phyloP scores from a whole-genome alignment of 2,797 vertebrate species.

The Oryzias sinensis region DNA sequence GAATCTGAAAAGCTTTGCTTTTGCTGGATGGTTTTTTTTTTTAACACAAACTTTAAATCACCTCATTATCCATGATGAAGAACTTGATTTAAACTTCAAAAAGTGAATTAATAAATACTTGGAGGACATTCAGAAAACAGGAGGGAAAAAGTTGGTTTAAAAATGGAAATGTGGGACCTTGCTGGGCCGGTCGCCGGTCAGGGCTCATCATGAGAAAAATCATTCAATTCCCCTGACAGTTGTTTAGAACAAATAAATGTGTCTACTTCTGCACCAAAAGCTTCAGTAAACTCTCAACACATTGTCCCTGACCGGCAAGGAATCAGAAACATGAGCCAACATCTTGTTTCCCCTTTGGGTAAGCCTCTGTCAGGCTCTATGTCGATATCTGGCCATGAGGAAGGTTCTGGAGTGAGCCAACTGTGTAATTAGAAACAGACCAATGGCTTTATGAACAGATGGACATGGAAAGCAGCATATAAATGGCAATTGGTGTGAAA shows the following conservation, averaged over 20 bases:
- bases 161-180: too few relatives aligned
- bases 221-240: too few relatives aligned
- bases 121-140: too few relatives aligned
- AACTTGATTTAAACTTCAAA: too few relatives aligned
- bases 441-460: constrained; percentile 33
- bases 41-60: too few relatives aligned
- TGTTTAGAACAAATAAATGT: constrained; percentile 6
- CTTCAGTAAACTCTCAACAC: constrained; percentile 13
- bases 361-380: constrained; percentile 17
- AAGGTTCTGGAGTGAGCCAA: constrained; percentile 16
- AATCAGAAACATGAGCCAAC: constrained; percentile 50
- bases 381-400: constrained; percentile 39
- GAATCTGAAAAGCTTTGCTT: too few relatives aligned
- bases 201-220: too few relatives aligned
- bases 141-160: too few relatives aligned
- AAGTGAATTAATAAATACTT: too few relatives aligned
- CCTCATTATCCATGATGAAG: too few relatives aligned
- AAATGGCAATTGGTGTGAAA: constrained; percentile 12
- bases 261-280: background rate
- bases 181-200: too few relatives aligned
- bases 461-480: constrained; percentile 24
- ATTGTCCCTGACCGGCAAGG: constrained; percentile 27
- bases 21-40: too few relatives aligned
- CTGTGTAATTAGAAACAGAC: constrained; percentile 25
- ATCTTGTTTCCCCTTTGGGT: constrained; percentile 23